phyloP scores from a whole-genome alignment of 2,113 vertebrate species.

The Nyctereutes procyonoides region DNA sequence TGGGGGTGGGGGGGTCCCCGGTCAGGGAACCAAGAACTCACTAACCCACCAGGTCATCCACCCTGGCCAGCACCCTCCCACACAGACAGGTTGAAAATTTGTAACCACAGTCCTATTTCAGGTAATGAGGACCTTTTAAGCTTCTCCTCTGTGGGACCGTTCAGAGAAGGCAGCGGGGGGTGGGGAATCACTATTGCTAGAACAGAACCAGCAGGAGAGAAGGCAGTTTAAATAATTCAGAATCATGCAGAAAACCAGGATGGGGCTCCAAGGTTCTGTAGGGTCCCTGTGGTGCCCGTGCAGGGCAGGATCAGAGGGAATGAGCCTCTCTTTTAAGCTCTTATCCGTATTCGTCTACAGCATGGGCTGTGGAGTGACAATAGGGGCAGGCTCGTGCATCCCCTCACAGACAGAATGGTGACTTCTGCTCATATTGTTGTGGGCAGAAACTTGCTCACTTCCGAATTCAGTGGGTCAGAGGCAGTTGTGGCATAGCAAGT shows the following conservation, averaged over 20 bases:
- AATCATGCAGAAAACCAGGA: not conserved
- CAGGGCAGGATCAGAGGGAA: not conserved
- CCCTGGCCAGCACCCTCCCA: accelerated
- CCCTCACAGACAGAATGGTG: not conserved
- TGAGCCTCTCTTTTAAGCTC: not conserved
- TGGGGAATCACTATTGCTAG: not conserved
- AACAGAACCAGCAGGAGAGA: not conserved
- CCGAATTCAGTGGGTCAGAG: not conserved
- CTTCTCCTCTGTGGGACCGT: not conserved
- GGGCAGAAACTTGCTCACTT: not conserved
- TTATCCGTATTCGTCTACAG: not conserved
- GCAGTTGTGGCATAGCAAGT: accelerated
- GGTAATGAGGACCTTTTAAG: not conserved
- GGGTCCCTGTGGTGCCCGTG: not conserved
- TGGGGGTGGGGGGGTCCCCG: not conserved
- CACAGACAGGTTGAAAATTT: not conserved
- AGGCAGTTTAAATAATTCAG: not conserved
- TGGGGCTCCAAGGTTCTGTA: not conserved
- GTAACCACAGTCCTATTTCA: not conserved
- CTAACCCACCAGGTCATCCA: too few relatives aligned
- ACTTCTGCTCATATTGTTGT: not conserved
- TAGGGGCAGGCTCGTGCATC: not conserved
- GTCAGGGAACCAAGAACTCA: not conserved
- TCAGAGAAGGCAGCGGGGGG: not conserved
- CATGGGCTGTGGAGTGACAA: accelerated